A percentile compares a stretch with the other conserved stretches of the same genome.
Conservation (phyloP, 2,113 vertebrate genomes). For the Ammodytes dubius region DNA sequence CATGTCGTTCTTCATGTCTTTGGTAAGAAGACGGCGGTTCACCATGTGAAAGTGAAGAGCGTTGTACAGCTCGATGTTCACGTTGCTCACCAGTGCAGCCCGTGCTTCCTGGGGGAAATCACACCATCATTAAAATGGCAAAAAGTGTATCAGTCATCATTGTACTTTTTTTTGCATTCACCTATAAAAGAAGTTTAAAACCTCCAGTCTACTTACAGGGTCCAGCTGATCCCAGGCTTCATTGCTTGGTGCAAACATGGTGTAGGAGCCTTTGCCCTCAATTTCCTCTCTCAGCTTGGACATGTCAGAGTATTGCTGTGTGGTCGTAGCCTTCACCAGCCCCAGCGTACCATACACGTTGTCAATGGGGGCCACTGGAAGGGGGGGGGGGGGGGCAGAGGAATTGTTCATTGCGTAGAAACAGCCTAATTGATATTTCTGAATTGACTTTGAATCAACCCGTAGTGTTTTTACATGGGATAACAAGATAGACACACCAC, state of each 20-base stretch:
- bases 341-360: slow-evolving; percentile 94
- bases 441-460: background rate
- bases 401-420: background rate
- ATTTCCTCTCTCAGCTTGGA: slow-evolving; percentile 91
- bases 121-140: background rate
- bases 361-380: slow-evolving; percentile 95
- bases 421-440: background rate
- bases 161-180: background rate
- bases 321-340: slow-evolving; percentile 88
- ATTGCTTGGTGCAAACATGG: slow-evolving; percentile 95
- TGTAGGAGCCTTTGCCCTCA: slow-evolving; percentile 91
- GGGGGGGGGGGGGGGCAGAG: slow-evolving; percentile 2
- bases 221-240: slow-evolving; percentile 93
- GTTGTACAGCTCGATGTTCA: slow-evolving; percentile 92
- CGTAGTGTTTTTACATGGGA: background rate
- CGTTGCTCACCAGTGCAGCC: slow-evolving; percentile 88
- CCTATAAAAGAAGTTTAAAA: background rate
- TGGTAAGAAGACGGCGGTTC: slow-evolving; percentile 91
- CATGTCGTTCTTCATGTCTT: slow-evolving; percentile 94
- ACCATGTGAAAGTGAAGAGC: slow-evolving; percentile 94
- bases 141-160: background rate
- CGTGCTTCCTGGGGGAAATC: slow-evolving; percentile 82
- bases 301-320: slow-evolving; percentile 88
- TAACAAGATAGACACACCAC: background rate
- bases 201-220: slow-evolving; percentile 82